Conservation (phyloP, 2,888 invertebrate species). For the Gari tellinella region DNA sequence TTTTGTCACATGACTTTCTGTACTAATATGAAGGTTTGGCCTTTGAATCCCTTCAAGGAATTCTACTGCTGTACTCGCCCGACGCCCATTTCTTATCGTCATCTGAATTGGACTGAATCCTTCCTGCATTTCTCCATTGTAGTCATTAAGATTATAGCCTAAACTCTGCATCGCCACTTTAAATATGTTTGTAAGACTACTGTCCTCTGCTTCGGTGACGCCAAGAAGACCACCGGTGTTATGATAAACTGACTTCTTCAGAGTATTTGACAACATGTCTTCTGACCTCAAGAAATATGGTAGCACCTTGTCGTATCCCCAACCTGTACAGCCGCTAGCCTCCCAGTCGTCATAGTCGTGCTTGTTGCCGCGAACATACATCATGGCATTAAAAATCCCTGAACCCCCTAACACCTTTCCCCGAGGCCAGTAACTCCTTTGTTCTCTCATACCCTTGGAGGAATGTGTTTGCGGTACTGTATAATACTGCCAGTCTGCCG, state of each 20-base stretch:
- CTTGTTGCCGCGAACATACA: constrained; percentile 76
- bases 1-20: too few relatives aligned
- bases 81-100: not conserved
- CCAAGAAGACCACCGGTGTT: constrained; percentile 3
- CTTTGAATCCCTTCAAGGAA: not conserved
- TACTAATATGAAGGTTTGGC: too few relatives aligned
- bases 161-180: constrained; percentile 14
- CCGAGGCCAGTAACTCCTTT: constrained; percentile 21
- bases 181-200: constrained; percentile 1
- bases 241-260: constrained; percentile 15
- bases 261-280: constrained; percentile 7
- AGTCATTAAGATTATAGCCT: constrained; percentile 16
- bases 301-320: constrained; percentile 91
- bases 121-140: constrained; percentile 21
- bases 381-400: constrained; percentile 27
- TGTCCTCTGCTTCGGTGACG: not conserved
- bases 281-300: constrained; percentile 84
- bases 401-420: constrained; percentile 30
- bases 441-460: constrained; percentile 17
- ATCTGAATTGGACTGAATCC: not conserved
- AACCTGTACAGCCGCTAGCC: constrained; percentile 9
- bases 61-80: not conserved
- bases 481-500: constrained; percentile 40
- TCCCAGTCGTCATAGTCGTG: constrained; percentile 88
- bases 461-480: constrained; percentile 35